Evolutionary conservation across 2,888 invertebrate genomes (phyloP), one percentile per base, ranked within the genome.

Genomic region (Megamerina dolium): DNA sequence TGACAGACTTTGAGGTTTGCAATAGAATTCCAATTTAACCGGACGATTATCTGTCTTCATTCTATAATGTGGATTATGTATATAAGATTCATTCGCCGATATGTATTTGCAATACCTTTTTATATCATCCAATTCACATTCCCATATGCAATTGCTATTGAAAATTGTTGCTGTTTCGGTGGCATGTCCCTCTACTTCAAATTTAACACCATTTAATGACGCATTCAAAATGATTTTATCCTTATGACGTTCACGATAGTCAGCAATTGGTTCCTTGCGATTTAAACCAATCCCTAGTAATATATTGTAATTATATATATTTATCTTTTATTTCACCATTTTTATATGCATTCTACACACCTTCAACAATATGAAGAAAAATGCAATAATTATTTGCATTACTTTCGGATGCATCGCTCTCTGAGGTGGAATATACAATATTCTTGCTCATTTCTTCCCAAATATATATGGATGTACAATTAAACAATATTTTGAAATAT

Each of bases 81-180:
- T 2, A 8, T 9, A 29, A 16, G 14, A n/a, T 8, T 2, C 3
- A n/a, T 14, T 9, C 23, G 5, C 3, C 9, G 19, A n/a, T n/a
- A 8, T 5, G 10, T 10, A 23, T 23, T 23, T 23, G 6, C 10
- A 6, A 8, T 67, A 81, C 82, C 79, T 79, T 56, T 85, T 76
- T 52, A 87, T 74, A 46, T 79, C 76, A 54, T 78, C 77, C 68
- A 83, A 83, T 54, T 84, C 83, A 3, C 83, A 81, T 66, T 87
- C 85, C 87, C 87, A 88, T 38, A 85, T 79, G 42, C 87, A 76
- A 63, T 86, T 84, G 17, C 82, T 83, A 50, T 81, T 80, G 61
- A 86, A 85, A 33, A 76, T 69, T 1, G 83, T 82, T 42, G 75
- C 71, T 35, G 77, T 75, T 21, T 74, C 73, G 14, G 81, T 74